Conservation (phyloP, 1,140 invertebrate genomes). For the Choristoneura fumiferana region DNA sequence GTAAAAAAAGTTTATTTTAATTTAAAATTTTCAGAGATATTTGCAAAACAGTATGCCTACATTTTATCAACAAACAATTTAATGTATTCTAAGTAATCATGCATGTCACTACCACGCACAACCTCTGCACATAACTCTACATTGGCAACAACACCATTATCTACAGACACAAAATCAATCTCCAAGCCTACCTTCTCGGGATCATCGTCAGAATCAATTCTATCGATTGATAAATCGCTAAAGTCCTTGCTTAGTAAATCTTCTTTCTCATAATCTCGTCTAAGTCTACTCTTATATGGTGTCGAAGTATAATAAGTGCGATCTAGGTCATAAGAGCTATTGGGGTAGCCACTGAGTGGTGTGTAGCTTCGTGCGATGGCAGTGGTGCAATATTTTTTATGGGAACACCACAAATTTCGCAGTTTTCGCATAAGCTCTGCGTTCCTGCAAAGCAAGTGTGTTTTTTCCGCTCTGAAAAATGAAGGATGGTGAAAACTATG, state of each 20-base stretch:
- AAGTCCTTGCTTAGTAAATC: slow-evolving; percentile 48
- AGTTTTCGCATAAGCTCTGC: slow-evolving; percentile 80
- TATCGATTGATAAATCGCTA: slow-evolving; percentile 64
- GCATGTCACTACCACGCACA: neutral
- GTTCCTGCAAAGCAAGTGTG: slow-evolving; percentile 79
- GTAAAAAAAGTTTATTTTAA: too few relatives aligned
- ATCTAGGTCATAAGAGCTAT: slow-evolving; percentile 65
- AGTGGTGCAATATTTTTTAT: slow-evolving; percentile 77
- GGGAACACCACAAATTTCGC: slow-evolving; percentile 79
- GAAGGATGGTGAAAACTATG: slow-evolving; percentile 28
- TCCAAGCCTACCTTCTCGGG: slow-evolving; percentile 51
- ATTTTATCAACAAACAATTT: too few relatives aligned
- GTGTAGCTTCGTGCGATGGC: slow-evolving; percentile 62
- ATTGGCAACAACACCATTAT: neutral
- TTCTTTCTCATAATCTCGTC: slow-evolving; percentile 49
- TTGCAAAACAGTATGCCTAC: too few relatives aligned
- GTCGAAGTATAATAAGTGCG: slow-evolving; percentile 62
- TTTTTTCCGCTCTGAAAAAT: slow-evolving; percentile 77
- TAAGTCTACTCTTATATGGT: slow-evolving; percentile 61
- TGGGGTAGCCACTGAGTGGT: slow-evolving; percentile 64
- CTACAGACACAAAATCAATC: neutral
- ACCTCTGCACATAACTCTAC: neutral
- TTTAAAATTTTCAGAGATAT: too few relatives aligned
- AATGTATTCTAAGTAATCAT: too few relatives aligned
- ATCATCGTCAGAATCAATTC: slow-evolving; percentile 65